phyloP scores from a whole-genome alignment of 2,888 invertebrate genomes.

The Pachymerium ferrugineum region DNA sequence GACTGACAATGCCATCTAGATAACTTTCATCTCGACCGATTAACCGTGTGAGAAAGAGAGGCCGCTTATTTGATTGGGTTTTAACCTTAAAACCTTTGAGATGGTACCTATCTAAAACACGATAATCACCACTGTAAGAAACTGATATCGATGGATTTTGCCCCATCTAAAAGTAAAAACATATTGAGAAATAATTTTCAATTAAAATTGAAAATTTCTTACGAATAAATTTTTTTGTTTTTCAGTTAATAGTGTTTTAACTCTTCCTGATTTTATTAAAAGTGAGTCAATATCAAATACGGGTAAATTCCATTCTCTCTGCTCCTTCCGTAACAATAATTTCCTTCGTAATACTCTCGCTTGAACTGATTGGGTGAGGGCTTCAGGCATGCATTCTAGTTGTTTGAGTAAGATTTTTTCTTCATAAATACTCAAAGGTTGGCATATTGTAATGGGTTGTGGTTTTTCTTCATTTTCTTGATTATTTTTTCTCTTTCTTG shows the following conservation, averaged over 20 bases:
- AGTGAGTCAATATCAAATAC: slow-evolving; percentile 56
- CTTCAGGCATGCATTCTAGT: slow-evolving; percentile 41
- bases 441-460: neutral
- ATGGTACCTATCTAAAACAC: slow-evolving; percentile 45
- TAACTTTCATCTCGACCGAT: slow-evolving; percentile 47
- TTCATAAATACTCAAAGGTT: slow-evolving; percentile 52
- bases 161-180: neutral
- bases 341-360: slow-evolving; percentile 55
- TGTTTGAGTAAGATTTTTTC: slow-evolving; percentile 49
- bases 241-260: neutral
- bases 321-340: slow-evolving; percentile 53
- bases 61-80: slow-evolving; percentile 36
- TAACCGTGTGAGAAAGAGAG: slow-evolving; percentile 45
- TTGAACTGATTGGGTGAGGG: slow-evolving; percentile 42
- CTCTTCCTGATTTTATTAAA: slow-evolving; percentile 16
- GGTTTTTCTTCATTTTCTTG: neutral
- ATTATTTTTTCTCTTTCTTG: neutral
- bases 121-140: slow-evolving; percentile 24
- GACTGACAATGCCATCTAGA: slow-evolving; percentile 47
- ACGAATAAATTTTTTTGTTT: neutral
- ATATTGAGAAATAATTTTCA: neutral
- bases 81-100: slow-evolving; percentile 34
- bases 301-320: slow-evolving; percentile 53
- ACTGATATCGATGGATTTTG: neutral
- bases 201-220: neutral